Evolutionary conservation across 2,113 vertebrate species (phyloP).

Genomic region (Catharus minimus): DNA sequence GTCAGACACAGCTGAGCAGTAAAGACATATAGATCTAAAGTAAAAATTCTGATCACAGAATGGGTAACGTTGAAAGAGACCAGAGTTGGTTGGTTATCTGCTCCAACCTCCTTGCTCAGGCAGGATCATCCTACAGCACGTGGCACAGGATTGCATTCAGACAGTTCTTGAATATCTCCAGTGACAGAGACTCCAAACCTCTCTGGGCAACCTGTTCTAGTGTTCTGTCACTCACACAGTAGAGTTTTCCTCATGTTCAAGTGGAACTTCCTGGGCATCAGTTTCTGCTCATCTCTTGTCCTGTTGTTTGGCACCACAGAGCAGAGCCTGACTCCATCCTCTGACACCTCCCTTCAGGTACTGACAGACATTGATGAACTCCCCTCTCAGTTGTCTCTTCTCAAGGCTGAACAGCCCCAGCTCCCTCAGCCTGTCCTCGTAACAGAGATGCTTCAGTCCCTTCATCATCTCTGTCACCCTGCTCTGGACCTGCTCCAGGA

Average conservation of each 20-base stretch:
- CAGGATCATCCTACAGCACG: not conserved
- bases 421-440: too few relatives aligned
- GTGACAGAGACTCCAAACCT: not conserved
- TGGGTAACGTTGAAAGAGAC: not conserved
- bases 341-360: too few relatives aligned
- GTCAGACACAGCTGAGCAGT: not conserved
- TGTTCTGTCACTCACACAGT: rapidly evolving
- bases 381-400: too few relatives aligned
- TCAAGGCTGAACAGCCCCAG: too few relatives aligned
- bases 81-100: not conserved
- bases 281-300: too few relatives aligned
- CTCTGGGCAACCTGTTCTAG: not conserved
- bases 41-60: not conserved
- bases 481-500: too few relatives aligned
- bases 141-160: not conserved
- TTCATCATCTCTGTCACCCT: too few relatives aligned
- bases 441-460: too few relatives aligned
- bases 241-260: not conserved
- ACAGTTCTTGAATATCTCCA: not conserved
- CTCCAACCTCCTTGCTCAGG: not conserved
- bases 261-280: too few relatives aligned
- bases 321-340: too few relatives aligned
- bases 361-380: too few relatives aligned
- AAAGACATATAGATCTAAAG: not conserved
- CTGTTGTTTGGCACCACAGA: too few relatives aligned